These are phyloP conservation scores for Euglossa dilemma DNA, from an alignment of 1,140 invertebrate species.

Conservation along the genomic window DNA sequence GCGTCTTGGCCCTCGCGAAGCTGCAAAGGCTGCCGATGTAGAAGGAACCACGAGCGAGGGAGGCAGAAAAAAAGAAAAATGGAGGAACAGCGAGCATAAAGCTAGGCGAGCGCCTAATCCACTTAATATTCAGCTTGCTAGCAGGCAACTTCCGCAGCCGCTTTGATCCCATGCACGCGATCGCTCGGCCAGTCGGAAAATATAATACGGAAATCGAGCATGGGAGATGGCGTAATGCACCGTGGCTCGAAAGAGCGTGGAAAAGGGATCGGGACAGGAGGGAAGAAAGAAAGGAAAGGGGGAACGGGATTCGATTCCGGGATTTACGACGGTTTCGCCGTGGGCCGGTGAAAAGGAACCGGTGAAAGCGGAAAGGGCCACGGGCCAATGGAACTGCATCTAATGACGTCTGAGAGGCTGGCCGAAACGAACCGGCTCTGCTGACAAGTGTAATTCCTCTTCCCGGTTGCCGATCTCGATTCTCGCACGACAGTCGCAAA, in stretches of 20 bases:
- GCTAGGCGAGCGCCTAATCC: neutral
- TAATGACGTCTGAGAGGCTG: conserved; percentile 41
- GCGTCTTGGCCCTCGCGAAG: no score
- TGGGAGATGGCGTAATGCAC: conserved; percentile 61
- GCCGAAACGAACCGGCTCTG: conserved; percentile 16
- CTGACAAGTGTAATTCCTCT: conserved; percentile 46
- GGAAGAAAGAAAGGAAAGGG: neutral
- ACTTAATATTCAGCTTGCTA: neutral
- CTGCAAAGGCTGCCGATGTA: no score
- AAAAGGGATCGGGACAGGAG: neutral
- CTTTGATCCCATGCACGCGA: conserved; percentile 13
- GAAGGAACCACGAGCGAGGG: no score
- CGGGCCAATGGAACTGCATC: conserved; percentile 39
- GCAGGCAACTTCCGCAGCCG: neutral
- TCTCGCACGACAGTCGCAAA: neutral
- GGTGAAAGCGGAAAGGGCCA: conserved; percentile 15
- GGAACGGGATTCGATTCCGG: conserved; percentile 66
- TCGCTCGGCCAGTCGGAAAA: conserved; percentile 13
- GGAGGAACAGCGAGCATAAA: neutral
- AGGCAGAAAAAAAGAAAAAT: neutral
- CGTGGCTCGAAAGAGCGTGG: neutral
- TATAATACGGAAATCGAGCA: conserved; percentile 57
- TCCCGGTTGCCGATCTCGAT: conserved; percentile 10
- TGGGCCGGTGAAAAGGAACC: conserved; percentile 12
- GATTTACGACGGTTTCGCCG: conserved; percentile 64